These are phyloP conservation scores for Echiichthys vipera DNA, from an alignment of 2,797 vertebrate genomes.

Conservation along the genomic window DNA sequence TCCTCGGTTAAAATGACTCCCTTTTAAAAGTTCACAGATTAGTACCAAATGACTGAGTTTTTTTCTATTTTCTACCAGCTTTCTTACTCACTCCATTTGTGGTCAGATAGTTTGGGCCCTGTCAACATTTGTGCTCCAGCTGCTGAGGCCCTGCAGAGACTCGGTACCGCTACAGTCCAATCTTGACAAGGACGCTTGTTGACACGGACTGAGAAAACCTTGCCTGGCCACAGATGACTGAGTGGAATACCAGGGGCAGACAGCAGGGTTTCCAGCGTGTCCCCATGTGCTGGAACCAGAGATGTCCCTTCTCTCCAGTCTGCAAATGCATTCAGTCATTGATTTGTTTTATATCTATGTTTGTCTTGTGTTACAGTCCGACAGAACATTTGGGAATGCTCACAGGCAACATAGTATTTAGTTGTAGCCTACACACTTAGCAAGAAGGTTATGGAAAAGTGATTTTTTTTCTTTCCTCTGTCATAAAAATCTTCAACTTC, in stretches of 20 bases:
- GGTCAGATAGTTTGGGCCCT: conserved; percentile 30
- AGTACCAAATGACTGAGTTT: conserved; percentile 10
- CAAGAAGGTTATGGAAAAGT: conserved; percentile 48
- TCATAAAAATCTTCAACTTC: conserved; percentile 51
- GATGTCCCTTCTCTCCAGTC: conserved; percentile 47
- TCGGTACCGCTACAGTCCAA: conserved; percentile 25
- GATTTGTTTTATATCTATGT: conserved; percentile 73
- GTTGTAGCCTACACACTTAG: conserved; percentile 23
- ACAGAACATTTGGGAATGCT: conserved; percentile 52
- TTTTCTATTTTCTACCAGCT: conserved; percentile 38
- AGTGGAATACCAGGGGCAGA: conserved; percentile 11
- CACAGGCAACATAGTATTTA: conserved; percentile 47
- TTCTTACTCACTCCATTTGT: conserved; percentile 16
- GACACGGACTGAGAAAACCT: conserved; percentile 36
- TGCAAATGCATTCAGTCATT: conserved; percentile 58
- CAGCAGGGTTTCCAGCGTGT: conserved; percentile 42
- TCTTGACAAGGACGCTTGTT: conserved; percentile 46
- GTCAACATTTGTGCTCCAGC: conserved; percentile 41
- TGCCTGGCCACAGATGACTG: conserved; percentile 28
- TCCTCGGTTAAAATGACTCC: conserved; percentile 36
- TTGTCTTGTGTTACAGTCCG: conserved; percentile 73
- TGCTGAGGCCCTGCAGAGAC: conserved; percentile 25
- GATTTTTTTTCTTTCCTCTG: conserved; percentile 21
- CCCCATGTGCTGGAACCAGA: conserved; percentile 64
- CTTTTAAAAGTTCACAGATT: conserved; percentile 34